Conservation (phyloP, 2,113 vertebrate genomes). For the Pseudonaja textilis region DNA sequence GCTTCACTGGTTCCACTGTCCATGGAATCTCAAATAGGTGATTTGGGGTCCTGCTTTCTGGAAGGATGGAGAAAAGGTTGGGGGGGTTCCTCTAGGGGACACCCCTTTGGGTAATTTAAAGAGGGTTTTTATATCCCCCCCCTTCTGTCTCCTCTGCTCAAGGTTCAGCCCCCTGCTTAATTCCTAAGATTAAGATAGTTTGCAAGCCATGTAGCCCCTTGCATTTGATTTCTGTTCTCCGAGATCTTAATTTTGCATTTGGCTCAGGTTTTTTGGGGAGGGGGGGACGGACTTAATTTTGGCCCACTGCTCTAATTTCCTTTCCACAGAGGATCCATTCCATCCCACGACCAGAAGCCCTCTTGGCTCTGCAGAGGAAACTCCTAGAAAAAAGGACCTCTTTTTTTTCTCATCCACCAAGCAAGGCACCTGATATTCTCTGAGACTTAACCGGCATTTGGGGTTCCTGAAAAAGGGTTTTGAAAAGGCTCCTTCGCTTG, state of each 20-base stretch:
- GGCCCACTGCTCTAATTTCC: neutral
- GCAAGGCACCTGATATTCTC: neutral
- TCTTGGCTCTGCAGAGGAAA: neutral
- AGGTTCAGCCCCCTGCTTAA: neutral
- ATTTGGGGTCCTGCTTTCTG: neutral
- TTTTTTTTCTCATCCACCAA: neutral
- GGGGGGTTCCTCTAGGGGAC: neutral
- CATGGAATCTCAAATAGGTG: neutral
- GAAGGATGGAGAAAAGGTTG: neutral
- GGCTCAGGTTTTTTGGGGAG: neutral
- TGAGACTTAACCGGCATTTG: neutral
- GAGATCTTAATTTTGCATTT: neutral
- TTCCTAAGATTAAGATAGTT: neutral
- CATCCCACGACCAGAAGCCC: neutral
- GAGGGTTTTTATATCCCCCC: neutral
- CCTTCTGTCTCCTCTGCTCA: neutral
- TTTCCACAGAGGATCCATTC: neutral
- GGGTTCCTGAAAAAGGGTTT: neutral
- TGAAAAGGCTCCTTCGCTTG: neutral
- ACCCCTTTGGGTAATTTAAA: neutral
- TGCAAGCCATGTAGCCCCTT: neutral
- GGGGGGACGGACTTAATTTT: neutral
- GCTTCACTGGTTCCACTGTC: neutral
- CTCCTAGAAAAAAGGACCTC: neutral
- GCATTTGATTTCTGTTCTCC: neutral